Percentiles rank a stretch among this genome's conserved stretches.
phyloP scores from a whole-genome alignment of 2,888 invertebrate genomes.

The Phyllotreta cruciferae region DNA sequence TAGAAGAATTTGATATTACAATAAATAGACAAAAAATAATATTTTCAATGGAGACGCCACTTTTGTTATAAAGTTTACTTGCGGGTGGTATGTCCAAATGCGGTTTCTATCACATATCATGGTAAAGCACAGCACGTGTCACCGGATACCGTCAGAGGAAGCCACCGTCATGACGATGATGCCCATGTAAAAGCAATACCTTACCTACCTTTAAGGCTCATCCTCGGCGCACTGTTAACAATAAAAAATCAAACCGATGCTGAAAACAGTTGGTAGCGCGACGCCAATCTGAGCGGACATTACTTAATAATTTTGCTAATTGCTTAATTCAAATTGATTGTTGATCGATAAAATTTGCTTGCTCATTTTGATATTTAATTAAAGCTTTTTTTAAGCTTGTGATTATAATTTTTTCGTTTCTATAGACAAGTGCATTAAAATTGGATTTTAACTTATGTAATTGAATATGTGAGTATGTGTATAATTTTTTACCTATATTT shows the following conservation, averaged over 20 bases:
- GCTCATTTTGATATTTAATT: not conserved
- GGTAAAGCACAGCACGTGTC: slow-evolving; percentile 28
- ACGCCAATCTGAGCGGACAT: slow-evolving; percentile 23
- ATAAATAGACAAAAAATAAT: too few relatives aligned
- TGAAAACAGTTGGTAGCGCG: slow-evolving; percentile 22
- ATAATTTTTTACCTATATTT: too few relatives aligned
- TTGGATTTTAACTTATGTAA: too few relatives aligned
- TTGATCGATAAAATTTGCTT: not conserved
- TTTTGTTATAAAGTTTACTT: too few relatives aligned
- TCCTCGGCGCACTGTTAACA: slow-evolving; percentile 13
- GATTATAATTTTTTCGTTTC: too few relatives aligned
- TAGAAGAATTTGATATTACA: too few relatives aligned
- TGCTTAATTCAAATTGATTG: not conserved
- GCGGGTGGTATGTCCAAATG: too few relatives aligned
- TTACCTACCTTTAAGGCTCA: slow-evolving; percentile 20
- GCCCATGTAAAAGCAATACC: not conserved
- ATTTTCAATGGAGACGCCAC: too few relatives aligned
- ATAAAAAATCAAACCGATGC: slow-evolving; percentile 17
- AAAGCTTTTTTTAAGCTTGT: too few relatives aligned
- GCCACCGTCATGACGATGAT: slow-evolving; percentile 14
- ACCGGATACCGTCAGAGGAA: slow-evolving; percentile 28
- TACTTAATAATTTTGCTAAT: not conserved
- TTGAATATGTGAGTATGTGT: too few relatives aligned
- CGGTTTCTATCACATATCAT: too few relatives aligned
- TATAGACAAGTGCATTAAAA: too few relatives aligned